Conservation (phyloP, 2,888 invertebrate species). For the Gasteruption jaculator region DNA sequence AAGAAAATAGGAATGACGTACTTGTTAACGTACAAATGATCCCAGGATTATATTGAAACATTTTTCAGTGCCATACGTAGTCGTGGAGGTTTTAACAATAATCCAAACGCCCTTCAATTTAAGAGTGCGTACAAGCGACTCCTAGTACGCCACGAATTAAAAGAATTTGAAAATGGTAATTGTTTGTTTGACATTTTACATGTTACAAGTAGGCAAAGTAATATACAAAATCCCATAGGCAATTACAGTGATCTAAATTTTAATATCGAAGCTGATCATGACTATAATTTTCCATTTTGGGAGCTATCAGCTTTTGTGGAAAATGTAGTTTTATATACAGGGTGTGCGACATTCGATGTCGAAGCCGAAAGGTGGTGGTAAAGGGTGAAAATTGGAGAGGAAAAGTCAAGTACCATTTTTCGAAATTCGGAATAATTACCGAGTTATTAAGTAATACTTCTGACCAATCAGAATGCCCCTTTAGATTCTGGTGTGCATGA, state of each 20-base stretch:
- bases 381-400: no score
- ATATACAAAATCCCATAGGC: no score
- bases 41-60: conserved; percentile 21
- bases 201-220: conserved; percentile 15
- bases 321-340: conserved; percentile 12
- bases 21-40: conserved; percentile 19
- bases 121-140: conserved; percentile 12
- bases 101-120: conserved; percentile 17
- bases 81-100: conserved; percentile 23
- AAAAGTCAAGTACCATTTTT: no score
- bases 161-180: conserved; percentile 16
- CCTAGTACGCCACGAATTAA: conserved; percentile 10
- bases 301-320: conserved; percentile 11
- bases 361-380: no score
- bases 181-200: conserved; percentile 10
- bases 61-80: conserved; percentile 22
- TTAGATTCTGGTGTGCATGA: no score
- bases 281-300: conserved; percentile 11
- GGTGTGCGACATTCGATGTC: no score
- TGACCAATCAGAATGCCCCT: no score
- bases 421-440: no score
- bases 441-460: no score
- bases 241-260: no score
- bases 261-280: no score
- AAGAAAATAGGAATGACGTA: conserved; percentile 10